Evolutionary conservation across 2,113 vertebrate species (phyloP), one percentile per base, ranked within the genome.

Genomic region (Pungitius pungitius): DNA sequence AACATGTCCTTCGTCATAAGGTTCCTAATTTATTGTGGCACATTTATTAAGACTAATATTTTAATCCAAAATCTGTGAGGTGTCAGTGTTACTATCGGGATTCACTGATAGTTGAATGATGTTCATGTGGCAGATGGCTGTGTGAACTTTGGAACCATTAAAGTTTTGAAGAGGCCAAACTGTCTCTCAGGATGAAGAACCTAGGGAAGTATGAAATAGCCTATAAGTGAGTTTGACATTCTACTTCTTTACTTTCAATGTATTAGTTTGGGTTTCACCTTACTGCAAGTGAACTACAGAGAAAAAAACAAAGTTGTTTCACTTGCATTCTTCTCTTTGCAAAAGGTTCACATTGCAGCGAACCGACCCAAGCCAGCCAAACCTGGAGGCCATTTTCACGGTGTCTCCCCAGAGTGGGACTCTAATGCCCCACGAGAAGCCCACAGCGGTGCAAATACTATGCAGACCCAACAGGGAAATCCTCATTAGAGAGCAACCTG

Each of bases 131-230:
- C 90, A 67, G 95, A 95, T 59, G 93, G 92, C 35, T 87, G 57
- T 2, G 73, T 98, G 47, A 95, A 97, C 81, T 98, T 97, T 80
- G 96, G 97, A 72, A 85, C 76, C 10, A 73, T 96, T 17, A 94
- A 69, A 80, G 95, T 97, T 86, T 88, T 86, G 95, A 96, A 8
- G 94, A 94, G 7, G 71, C 55, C 0, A 95, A 93, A 72, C 89
- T 93, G 61, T 78, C 86, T 8, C 83, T 98, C 56, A 94, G 68
- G 26, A 43, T 99, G 84, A 96, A 94, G 88, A 99, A 97, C 89
- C 95, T 93, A 74, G 96, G 96, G 47, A 93, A 95, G 91, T 96
- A 96, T 0, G 92, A 96, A 80, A 94, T 96, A 33, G 75, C 77
- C 0, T 98, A 92, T 93, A 96, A 92, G 98, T 99, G 85, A 91